Percentiles rank a stretch among this genome's conserved stretches.
Evolutionary conservation across 1,140 invertebrate genomes (phyloP).

Genomic region (Cydia pomonella): DNA sequence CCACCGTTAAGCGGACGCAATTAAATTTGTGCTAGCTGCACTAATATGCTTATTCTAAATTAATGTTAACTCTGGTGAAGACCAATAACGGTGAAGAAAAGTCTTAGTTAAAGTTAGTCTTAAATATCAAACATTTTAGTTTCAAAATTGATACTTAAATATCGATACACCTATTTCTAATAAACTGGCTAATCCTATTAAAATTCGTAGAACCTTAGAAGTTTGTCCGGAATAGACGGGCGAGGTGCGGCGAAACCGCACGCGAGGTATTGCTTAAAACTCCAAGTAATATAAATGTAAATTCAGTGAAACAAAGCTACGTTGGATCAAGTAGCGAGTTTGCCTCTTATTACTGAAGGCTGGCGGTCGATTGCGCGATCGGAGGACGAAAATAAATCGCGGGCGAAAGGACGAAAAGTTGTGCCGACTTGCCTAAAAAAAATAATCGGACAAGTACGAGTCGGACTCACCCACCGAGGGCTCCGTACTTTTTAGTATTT

Average conservation of each 20-base stretch:
- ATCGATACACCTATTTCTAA: conserved; percentile 12
- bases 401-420: neutral
- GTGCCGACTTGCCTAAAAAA: neutral
- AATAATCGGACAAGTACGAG: too few species aligned
- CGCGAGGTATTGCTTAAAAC: conserved; percentile 51
- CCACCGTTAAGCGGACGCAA: too few species aligned
- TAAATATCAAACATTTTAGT: conserved; percentile 6
- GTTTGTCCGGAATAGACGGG: conserved; percentile 15
- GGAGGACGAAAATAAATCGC: conserved; percentile 6
- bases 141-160: neutral
- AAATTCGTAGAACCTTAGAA: conserved; percentile 27
- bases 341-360: conserved; percentile 6
- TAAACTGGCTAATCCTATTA: conserved; percentile 31
- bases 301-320: conserved; percentile 48
- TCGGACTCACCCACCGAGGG: too few species aligned
- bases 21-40: too few species aligned
- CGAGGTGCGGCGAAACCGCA: conserved; percentile 22
- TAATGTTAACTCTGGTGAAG: too few species aligned
- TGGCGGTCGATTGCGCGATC: conserved; percentile 6
- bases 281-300: conserved; percentile 57
- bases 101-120: too few species aligned
- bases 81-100: too few species aligned
- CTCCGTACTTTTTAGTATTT: too few species aligned
- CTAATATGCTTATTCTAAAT: too few species aligned
- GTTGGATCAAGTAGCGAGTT: conserved; percentile 39